Conservation (phyloP, 2,888 invertebrate species). For the Dastarcus helophoroides region DNA sequence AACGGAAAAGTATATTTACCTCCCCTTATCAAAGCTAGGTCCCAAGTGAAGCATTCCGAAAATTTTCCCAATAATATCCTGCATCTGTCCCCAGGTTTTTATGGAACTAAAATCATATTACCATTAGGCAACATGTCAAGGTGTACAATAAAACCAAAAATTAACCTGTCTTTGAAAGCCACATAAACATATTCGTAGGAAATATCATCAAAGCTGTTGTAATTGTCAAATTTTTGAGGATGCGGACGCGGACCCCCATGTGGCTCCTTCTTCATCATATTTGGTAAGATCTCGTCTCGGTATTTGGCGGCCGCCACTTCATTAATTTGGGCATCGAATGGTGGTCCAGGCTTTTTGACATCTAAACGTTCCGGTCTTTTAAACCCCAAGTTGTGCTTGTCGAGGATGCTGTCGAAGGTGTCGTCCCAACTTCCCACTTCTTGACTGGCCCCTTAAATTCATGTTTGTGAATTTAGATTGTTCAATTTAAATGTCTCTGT, state of each 20-base stretch:
- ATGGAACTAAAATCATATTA: conserved; percentile 35
- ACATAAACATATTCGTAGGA: conserved; percentile 74
- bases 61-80: conserved; percentile 56
- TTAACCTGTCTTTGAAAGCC: conserved; percentile 59
- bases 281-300: conserved; percentile 17
- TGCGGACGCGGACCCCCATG: conserved; percentile 28
- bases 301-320: too few species aligned
- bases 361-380: conserved; percentile 80
- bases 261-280: conserved; percentile 36
- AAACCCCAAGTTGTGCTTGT: conserved; percentile 49
- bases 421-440: conserved; percentile 53
- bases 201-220: conserved; percentile 51
- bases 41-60: conserved; percentile 59
- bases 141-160: not conserved
- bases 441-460: too few species aligned
- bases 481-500: too few species aligned
- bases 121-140: conserved; percentile 1
- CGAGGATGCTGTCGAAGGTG: conserved; percentile 36
- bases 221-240: conserved; percentile 24
- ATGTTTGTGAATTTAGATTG: too few species aligned
- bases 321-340: conserved; percentile 54
- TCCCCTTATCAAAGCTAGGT: conserved; percentile 50
- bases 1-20: conserved; percentile 41
- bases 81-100: conserved; percentile 62
- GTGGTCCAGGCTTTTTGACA: conserved; percentile 91